phyloP scores from a whole-genome alignment of 1,140 invertebrate species.

The Charaxes varanes region DNA sequence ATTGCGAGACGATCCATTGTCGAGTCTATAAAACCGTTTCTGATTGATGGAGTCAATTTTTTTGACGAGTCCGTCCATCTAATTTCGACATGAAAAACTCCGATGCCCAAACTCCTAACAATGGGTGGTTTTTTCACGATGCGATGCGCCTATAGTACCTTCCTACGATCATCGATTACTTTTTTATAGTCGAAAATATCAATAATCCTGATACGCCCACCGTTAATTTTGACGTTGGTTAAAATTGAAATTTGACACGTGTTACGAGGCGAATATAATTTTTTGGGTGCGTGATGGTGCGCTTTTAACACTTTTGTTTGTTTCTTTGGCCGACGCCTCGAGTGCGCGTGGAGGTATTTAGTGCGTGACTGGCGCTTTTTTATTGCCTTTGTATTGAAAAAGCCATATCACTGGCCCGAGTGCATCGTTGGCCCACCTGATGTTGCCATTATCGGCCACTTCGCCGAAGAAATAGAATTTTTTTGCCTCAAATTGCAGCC shows the following conservation, averaged over 20 bases:
- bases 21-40: slow-evolving; percentile 56
- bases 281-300: slow-evolving; percentile 63
- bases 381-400: slow-evolving; percentile 70
- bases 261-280: slow-evolving; percentile 67
- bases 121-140: slow-evolving; percentile 49
- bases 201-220: slow-evolving; percentile 71
- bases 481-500: slow-evolving; percentile 21
- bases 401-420: slow-evolving; percentile 39
- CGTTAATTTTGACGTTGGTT: slow-evolving; percentile 68
- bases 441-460: slow-evolving; percentile 32
- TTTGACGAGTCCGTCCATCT: slow-evolving; percentile 53
- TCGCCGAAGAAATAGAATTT: slow-evolving; percentile 18
- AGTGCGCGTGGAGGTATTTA: slow-evolving; percentile 54
- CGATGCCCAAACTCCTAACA: slow-evolving; percentile 48
- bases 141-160: too few species aligned
- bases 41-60: slow-evolving; percentile 69
- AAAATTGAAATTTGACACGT: slow-evolving; percentile 71
- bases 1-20: slow-evolving; percentile 49
- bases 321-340: slow-evolving; percentile 59
- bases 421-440: slow-evolving; percentile 50
- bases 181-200: slow-evolving; percentile 69
- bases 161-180: slow-evolving; percentile 68
- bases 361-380: slow-evolving; percentile 65
- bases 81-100: slow-evolving; percentile 45
- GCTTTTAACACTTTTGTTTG: slow-evolving; percentile 63